These are phyloP conservation scores for Quadroppia sp. DNA, from an alignment of 2,888 invertebrate species.

Conservation along the genomic window DNA sequence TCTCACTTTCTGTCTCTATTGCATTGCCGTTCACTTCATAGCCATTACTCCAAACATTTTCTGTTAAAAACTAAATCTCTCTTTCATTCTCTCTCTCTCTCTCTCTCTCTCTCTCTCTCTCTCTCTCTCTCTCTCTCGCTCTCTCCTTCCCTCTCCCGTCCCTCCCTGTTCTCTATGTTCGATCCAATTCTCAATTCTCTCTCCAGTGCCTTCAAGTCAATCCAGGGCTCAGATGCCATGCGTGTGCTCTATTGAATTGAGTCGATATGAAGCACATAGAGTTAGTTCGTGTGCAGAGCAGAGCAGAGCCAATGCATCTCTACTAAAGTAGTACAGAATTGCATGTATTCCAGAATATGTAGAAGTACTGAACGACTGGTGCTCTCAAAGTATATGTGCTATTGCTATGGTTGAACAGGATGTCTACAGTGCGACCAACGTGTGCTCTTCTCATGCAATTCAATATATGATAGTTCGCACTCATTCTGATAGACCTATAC, in stretches of 20 bases:
- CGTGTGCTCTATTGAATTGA: constrained; percentile 29
- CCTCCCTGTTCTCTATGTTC: not conserved
- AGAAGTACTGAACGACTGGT: not conserved
- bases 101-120: constrained; percentile 30
- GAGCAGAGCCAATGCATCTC: constrained; percentile 6
- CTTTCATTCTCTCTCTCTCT: constrained; percentile 10
- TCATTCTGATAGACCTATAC: constrained; percentile 22
- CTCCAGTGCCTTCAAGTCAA: not conserved
- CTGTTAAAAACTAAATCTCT: not conserved
- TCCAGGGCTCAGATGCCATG: constrained; percentile 17
- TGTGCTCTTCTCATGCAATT: constrained; percentile 32
- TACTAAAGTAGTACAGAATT: not conserved
- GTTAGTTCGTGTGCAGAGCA: not conserved
- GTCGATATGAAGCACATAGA: constrained; percentile 29
- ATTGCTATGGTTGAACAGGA: constrained; percentile 30
- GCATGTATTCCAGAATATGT: constrained; percentile 18
- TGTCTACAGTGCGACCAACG: constrained; percentile 32
- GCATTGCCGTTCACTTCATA: not conserved
- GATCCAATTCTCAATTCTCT: not conserved
- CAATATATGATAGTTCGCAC: constrained; percentile 31
- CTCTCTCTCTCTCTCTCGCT: constrained; percentile 9
- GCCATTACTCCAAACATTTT: no score
- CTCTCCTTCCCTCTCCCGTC: not conserved
- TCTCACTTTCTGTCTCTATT: not conserved
- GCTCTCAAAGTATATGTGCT: constrained; percentile 16